Percentiles rank a stretch among this genome's conserved stretches.
Evolutionary conservation across 2,113 vertebrate genomes (phyloP).

Genomic region (Labeo rohita): DNA sequence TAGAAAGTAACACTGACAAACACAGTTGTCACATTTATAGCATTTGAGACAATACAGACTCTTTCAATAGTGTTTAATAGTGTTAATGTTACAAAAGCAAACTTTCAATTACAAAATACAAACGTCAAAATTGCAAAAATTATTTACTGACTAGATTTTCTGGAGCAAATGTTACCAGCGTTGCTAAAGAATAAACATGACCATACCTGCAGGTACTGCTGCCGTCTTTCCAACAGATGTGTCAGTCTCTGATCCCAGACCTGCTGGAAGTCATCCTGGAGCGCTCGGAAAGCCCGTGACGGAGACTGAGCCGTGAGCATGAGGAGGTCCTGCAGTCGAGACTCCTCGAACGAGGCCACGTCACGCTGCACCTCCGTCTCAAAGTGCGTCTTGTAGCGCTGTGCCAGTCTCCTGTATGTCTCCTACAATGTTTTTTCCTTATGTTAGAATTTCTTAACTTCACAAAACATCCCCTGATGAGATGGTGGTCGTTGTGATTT

Average conservation of each 20-base stretch:
- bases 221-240: conserved; percentile 65
- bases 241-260: conserved; percentile 61
- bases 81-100: too few species aligned
- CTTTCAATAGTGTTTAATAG: too few species aligned
- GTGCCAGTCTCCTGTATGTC: conserved; percentile 27
- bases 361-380: conserved; percentile 63
- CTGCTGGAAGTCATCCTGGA: conserved; percentile 50
- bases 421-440: conserved; percentile 45
- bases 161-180: too few species aligned
- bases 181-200: neutral
- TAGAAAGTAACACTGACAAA: neutral
- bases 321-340: conserved; percentile 67
- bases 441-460: neutral
- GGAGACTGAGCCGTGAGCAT: conserved; percentile 50
- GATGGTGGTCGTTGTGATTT: too few species aligned
- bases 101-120: too few species aligned
- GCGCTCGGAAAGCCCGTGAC: neutral
- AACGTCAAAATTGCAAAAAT: too few species aligned
- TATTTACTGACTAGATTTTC: neutral
- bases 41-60: too few species aligned
- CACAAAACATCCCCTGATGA: too few species aligned
- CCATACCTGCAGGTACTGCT: conserved; percentile 63
- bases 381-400: conserved; percentile 53
- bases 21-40: neutral
- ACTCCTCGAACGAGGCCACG: conserved; percentile 67